These are phyloP conservation scores for Telmatherina bonti DNA, from an alignment of 2,797 vertebrate genomes.

Conservation along the genomic window DNA sequence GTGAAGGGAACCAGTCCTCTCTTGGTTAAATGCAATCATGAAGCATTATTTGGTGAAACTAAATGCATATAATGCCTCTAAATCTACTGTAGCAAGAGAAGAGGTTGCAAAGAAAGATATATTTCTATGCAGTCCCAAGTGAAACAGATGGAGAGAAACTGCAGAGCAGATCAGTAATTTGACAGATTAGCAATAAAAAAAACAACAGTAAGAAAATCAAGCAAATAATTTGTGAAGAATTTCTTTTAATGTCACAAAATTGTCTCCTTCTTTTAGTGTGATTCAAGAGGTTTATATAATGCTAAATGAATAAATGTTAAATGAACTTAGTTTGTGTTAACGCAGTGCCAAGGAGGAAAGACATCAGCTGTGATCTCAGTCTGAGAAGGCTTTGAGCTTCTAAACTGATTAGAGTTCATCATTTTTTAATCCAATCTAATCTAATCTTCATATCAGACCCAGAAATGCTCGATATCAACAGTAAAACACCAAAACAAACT, in stretches of 20 bases:
- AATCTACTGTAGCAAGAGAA: background rate
- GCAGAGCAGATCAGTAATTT: too few species aligned
- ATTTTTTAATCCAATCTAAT: background rate
- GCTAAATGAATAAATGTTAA: too few species aligned
- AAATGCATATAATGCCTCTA: background rate
- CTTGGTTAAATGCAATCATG: background rate
- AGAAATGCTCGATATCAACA: too few species aligned
- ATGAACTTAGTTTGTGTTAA: too few species aligned
- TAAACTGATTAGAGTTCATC: background rate
- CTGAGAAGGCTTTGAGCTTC: background rate
- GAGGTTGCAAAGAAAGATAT: too few species aligned
- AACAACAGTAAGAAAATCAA: conserved; percentile 29
- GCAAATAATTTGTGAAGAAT: conserved; percentile 16
- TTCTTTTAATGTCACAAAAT: conserved; percentile 8
- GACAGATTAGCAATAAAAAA: conserved; percentile 28
- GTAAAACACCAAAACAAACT: too few species aligned
- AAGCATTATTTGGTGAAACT: background rate
- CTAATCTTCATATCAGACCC: too few species aligned
- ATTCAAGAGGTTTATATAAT: conserved; percentile 10
- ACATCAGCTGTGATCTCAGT: background rate
- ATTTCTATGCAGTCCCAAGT: background rate
- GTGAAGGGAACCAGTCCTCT: background rate
- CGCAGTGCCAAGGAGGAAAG: background rate
- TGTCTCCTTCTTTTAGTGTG: background rate
- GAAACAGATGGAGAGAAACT: conserved; percentile 40